These are phyloP conservation scores for Macrophya alboannulata DNA, from an alignment of 2,888 invertebrate species.

Conservation along the genomic window DNA sequence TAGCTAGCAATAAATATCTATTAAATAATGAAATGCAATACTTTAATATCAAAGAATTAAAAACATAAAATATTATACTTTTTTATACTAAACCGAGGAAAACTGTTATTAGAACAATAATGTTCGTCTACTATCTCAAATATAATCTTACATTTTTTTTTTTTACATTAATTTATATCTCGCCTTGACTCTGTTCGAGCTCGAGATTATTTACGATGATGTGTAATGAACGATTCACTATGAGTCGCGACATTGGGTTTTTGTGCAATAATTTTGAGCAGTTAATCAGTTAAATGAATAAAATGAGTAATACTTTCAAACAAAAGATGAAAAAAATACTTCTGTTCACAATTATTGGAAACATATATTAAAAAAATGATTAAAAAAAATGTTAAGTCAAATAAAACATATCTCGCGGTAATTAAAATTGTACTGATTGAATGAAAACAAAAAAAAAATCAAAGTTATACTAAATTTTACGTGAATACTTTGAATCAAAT, in stretches of 20 bases:
- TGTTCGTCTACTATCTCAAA: background rate
- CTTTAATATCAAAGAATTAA: background rate
- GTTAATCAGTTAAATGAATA: background rate
- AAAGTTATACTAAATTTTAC: background rate
- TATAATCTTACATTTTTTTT: background rate
- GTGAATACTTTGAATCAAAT: background rate
- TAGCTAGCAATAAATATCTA: background rate
- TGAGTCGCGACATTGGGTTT: background rate
- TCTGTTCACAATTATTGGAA: background rate
- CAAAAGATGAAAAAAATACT: background rate
- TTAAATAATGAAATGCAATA: conserved; percentile 4
- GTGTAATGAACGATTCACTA: background rate
- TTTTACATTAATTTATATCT: background rate
- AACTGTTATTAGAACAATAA: background rate
- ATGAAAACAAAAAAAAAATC: background rate
- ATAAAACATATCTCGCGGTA: background rate
- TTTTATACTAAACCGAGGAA: background rate
- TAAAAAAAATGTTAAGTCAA: background rate
- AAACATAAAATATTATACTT: background rate
- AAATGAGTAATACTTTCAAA: background rate
- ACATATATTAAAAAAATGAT: background rate
- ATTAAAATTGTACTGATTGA: conserved; percentile 16
- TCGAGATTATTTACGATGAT: background rate
- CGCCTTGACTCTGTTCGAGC: background rate
- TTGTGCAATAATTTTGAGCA: background rate